Evolutionary conservation across 2,113 vertebrate genomes (phyloP), one percentile per base, ranked within the genome.

Genomic region (Ifrita kowaldi): DNA sequence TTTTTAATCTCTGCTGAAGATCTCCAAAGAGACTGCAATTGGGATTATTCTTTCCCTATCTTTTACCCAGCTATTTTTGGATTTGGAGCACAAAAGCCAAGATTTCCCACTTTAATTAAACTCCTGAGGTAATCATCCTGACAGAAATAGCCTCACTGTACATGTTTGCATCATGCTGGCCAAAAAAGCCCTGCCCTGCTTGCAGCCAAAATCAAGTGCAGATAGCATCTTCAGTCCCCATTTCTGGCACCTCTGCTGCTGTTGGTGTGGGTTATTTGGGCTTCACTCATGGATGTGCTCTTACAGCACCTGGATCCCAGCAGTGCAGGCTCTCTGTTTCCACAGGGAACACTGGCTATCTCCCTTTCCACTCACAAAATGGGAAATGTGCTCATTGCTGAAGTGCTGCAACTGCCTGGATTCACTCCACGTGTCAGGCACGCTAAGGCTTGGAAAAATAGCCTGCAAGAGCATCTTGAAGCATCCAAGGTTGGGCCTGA

Each of bases 51-150:
- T 86, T 52, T 67, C 32, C 63, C 74, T 84, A 27, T 89, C 83
- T 93, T 79, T 68, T 12, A 78, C 39, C 49, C 70, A 28, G 65
- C 30, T 93, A 76, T 85, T 94, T 96, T 55, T 88, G 47, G 78
- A 74, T 85, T 59, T 67, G 82, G 55, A 95, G 52, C 71, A 90
- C 71, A 90, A 96, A 90, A 94, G 82, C 83, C 92, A 81, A 80
- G 82, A 88, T 63, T 82, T 73, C 57, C 27, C 52, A 76, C 78
- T 90, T 94, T 95, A 94, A 96, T 96, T 94, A 96, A 95, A 76
- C 67, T 83, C 41, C 71, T 50, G 87, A 87, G 67, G 55, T 80
- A 91, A 94, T 59, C 84, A 55, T 12, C 57, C 18, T 33, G 63
- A 90, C 89, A 89, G 81, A 87, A 94, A 89, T 68, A 76, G 81